phyloP scores from a whole-genome alignment of 2,888 invertebrate genomes.

The Eupithecia pulchellata region DNA sequence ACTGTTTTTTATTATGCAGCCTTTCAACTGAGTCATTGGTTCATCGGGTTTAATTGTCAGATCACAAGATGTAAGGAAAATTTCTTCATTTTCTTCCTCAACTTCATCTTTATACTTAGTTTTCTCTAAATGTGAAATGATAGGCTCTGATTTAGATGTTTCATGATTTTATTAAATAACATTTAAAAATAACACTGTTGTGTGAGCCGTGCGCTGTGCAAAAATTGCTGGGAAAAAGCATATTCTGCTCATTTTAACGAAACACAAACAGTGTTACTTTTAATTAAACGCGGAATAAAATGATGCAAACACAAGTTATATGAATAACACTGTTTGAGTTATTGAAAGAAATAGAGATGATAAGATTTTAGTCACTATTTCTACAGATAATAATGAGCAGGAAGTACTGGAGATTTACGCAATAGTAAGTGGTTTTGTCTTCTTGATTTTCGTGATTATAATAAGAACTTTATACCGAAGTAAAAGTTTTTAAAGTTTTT shows the following conservation, averaged over 20 bases:
- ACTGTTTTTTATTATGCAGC: constrained; percentile 61
- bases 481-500: too few species aligned
- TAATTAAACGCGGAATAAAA: constrained; percentile 45
- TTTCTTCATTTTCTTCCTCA: constrained; percentile 62
- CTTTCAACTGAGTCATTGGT: constrained; percentile 58
- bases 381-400: background rate
- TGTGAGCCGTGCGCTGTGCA: constrained; percentile 64
- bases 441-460: too few species aligned
- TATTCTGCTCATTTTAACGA: constrained; percentile 17
- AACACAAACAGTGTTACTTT: constrained; percentile 70
- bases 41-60: constrained; percentile 56
- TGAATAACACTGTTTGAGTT: constrained; percentile 60
- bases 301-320: background rate
- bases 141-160: background rate
- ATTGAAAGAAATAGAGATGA: too few species aligned
- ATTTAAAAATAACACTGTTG: constrained; percentile 72
- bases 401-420: too few species aligned
- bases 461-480: too few species aligned
- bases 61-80: constrained; percentile 69
- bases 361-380: background rate
- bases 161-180: constrained; percentile 10
- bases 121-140: constrained; percentile 54
- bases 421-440: too few species aligned
- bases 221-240: constrained; percentile 51
- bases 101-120: background rate